Evolutionary conservation across 2,113 vertebrate genomes (phyloP).

Genomic region (Vulpes lagopus): DNA sequence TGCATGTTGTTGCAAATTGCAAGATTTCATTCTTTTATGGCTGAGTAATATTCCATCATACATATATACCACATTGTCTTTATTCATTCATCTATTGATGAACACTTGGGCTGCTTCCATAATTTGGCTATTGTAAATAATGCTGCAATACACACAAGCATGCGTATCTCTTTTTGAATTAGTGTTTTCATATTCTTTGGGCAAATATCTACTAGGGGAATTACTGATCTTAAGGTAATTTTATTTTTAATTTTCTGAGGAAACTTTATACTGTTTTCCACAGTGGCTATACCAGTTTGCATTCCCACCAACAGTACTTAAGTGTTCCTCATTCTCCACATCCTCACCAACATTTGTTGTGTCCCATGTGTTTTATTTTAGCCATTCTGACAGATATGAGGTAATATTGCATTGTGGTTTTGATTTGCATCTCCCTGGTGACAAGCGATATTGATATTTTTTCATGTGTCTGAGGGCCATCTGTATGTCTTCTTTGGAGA

Average conservation of each 20-base stretch:
- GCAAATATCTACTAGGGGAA: not conserved
- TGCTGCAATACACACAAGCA: not conserved
- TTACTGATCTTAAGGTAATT: not conserved
- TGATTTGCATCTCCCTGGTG: not conserved
- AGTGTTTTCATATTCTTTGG: not conserved
- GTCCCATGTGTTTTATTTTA: not conserved
- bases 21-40: not conserved
- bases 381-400: not conserved
- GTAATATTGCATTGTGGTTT: not conserved
- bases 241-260: not conserved
- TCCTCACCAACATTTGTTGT: not conserved
- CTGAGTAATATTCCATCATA: not conserved
- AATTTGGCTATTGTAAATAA: not conserved
- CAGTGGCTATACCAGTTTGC: not conserved
- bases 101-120: not conserved
- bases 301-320: not conserved
- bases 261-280: not conserved
- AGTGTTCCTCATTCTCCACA: not conserved
- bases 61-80: not conserved
- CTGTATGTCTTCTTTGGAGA: not conserved
- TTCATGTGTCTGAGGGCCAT: not conserved
- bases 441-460: not conserved
- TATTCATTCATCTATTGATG: not conserved
- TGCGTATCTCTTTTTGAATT: not conserved
- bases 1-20: not conserved